Percentiles rank a stretch among this genome's conserved stretches.
Conservation (phyloP, 2,797 vertebrate genomes). For the Sylvia borin region DNA sequence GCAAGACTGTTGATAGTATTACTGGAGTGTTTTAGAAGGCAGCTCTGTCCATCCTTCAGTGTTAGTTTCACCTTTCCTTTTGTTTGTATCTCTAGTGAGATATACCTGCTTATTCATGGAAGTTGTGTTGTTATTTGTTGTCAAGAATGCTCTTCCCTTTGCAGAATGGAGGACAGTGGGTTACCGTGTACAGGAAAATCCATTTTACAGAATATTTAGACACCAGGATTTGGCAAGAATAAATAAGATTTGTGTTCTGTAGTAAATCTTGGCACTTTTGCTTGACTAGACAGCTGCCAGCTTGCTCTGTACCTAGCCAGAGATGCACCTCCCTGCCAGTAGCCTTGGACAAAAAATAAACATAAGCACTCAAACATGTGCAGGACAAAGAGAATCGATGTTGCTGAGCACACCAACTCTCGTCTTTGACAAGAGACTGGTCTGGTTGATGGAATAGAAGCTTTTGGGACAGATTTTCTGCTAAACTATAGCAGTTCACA, state of each 20-base stretch:
- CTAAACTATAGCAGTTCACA: background rate
- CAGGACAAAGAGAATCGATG: background rate
- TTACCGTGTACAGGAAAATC: background rate
- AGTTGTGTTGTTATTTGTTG: background rate
- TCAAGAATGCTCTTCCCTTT: background rate
- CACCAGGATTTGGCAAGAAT: background rate
- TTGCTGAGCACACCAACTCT: background rate
- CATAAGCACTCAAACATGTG: background rate
- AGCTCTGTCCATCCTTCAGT: background rate
- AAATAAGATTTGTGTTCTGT: background rate
- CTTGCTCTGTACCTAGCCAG: background rate
- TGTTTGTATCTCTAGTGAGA: background rate
- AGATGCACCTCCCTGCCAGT: background rate
- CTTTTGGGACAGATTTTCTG: background rate
- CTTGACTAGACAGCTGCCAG: background rate
- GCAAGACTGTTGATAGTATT: background rate
- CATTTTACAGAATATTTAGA: background rate
- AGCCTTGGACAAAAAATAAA: background rate
- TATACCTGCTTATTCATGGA: background rate
- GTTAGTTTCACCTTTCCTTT: slow-evolving; percentile 9
- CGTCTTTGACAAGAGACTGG: background rate
- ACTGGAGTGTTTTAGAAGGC: background rate
- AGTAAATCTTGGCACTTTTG: background rate
- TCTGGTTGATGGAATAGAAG: background rate
- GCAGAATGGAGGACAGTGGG: background rate